Evolutionary conservation across 2,797 vertebrate species (phyloP).

Genomic region (Pagetopsis macropterus): DNA sequence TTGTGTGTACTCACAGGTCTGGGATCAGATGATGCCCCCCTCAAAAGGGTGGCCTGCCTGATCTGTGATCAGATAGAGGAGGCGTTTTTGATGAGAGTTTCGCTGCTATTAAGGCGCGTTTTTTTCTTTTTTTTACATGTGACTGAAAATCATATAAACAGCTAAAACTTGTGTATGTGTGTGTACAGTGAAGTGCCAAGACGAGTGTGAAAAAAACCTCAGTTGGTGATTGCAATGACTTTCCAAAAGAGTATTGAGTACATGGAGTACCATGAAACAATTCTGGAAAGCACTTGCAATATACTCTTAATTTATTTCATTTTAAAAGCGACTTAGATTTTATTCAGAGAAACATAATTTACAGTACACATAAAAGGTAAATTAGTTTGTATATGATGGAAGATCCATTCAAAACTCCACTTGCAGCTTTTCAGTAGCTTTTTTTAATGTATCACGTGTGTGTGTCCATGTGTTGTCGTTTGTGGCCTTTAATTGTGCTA

Average conservation of each 20-base stretch:
- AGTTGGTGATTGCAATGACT: conserved; percentile 62
- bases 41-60: conserved; percentile 43
- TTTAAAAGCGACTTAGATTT: conserved; percentile 63
- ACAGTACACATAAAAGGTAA: conserved; percentile 63
- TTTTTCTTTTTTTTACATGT: conserved; percentile 39
- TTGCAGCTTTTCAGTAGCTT: conserved; percentile 78
- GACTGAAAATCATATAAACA: conserved; percentile 51
- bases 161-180: conserved; percentile 51
- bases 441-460: conserved; percentile 70
- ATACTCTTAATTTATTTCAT: conserved; percentile 75
- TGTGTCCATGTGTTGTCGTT: conserved; percentile 58
- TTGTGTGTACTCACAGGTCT: conserved; percentile 43
- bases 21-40: conserved; percentile 34
- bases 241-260: conserved; percentile 47
- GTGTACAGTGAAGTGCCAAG: conserved; percentile 74
- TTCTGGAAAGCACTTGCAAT: conserved; percentile 72
- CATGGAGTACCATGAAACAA: conserved; percentile 45
- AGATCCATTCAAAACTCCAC: conserved; percentile 65
- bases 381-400: conserved; percentile 78
- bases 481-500: conserved; percentile 67
- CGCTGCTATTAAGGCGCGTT: conserved; percentile 61
- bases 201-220: conserved; percentile 66
- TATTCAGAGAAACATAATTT: conserved; percentile 70
- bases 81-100: conserved; percentile 42
- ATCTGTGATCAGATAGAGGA: conserved; percentile 62